A percentile compares a stretch with the other conserved stretches of the same genome.
Evolutionary conservation across 2,797 vertebrate species (phyloP).

Genomic region (Trematomus bernacchii): DNA sequence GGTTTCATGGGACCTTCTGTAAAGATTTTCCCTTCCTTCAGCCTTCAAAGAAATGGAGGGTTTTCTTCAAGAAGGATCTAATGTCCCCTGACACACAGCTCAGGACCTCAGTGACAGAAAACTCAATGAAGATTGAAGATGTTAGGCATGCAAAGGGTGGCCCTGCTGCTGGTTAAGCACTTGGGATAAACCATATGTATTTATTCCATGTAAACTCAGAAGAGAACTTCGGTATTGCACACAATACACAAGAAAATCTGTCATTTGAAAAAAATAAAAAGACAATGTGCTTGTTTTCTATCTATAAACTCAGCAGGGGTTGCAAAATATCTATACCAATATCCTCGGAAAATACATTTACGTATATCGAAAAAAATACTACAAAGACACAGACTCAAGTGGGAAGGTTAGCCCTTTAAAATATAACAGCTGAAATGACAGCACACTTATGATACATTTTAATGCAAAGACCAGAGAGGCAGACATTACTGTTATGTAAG

Average conservation of each 20-base stretch:
- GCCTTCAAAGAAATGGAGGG: constrained; percentile 40
- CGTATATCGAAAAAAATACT: constrained; percentile 12
- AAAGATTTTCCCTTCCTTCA: constrained; percentile 45
- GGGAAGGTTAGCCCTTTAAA: constrained; percentile 69
- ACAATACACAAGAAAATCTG: background rate
- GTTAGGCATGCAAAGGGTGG: background rate
- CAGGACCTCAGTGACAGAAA: constrained; percentile 20
- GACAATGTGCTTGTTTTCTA: background rate
- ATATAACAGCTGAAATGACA: constrained; percentile 65
- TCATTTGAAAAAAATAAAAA: constrained; percentile 24
- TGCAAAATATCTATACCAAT: constrained; percentile 18
- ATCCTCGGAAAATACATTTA: constrained; percentile 30
- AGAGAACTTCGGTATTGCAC: background rate
- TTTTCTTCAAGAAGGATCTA: constrained; percentile 20
- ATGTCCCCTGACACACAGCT: constrained; percentile 7
- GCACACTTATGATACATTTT: constrained; percentile 42
- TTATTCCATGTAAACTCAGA: background rate
- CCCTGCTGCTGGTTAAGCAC: background rate
- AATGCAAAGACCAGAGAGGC: constrained; percentile 9
- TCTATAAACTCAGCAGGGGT: constrained; percentile 6
- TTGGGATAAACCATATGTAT: background rate
- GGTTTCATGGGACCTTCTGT: constrained; percentile 26
- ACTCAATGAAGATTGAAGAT: constrained; percentile 26
- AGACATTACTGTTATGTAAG: constrained; percentile 9
- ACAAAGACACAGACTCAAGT: constrained; percentile 24